These are phyloP conservation scores for Falcunculus frontatus DNA, from an alignment of 2,113 vertebrate species.

Conservation along the genomic window DNA sequence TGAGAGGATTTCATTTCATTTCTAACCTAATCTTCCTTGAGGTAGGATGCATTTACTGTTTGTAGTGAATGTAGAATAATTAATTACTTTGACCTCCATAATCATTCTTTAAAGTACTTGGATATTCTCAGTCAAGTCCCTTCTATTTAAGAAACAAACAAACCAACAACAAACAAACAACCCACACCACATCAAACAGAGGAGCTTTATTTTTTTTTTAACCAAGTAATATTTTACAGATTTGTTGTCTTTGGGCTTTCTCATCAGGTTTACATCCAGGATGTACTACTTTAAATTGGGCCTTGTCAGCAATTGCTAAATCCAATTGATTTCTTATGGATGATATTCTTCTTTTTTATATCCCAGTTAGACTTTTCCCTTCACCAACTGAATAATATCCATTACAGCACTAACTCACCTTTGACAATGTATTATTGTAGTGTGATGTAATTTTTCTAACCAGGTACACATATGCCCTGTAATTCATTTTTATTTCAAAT, in stretches of 20 bases:
- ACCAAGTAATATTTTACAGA: neutral
- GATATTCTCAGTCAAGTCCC: neutral
- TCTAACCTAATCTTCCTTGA: neutral
- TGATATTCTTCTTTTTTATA: neutral
- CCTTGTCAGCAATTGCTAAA: neutral
- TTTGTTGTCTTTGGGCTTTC: neutral
- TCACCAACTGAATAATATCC: neutral
- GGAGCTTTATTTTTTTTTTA: neutral
- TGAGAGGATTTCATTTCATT: neutral
- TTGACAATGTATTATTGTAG: neutral
- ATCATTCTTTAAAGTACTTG: neutral
- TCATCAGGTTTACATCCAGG: neutral
- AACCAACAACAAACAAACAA: neutral
- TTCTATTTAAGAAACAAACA: neutral
- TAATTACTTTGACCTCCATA: neutral
- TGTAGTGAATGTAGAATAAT: neutral
- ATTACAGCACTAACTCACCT: neutral
- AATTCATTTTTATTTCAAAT: neutral
- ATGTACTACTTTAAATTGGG: neutral
- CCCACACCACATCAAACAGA: neutral
- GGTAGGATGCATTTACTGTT: neutral
- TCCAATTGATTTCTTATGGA: neutral
- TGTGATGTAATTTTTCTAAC: neutral
- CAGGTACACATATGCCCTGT: neutral
- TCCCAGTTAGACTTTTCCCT: neutral